Conservation (phyloP, 2,113 vertebrate species). For the Mormyrus iriodes region DNA sequence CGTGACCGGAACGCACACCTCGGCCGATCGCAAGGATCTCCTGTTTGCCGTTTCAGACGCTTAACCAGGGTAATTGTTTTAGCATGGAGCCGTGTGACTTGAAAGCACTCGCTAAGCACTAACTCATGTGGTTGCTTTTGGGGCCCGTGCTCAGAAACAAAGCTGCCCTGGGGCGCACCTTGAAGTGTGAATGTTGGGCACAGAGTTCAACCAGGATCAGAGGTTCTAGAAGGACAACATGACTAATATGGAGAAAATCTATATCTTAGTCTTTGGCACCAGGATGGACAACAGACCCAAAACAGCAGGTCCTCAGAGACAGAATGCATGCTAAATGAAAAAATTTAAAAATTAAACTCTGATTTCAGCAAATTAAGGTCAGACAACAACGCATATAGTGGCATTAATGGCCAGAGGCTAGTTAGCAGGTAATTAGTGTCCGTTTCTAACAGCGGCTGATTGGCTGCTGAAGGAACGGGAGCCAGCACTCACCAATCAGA, state of each 20-base stretch:
- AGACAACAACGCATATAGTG: neutral
- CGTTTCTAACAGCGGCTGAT: neutral
- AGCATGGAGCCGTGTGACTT: constrained; percentile 44
- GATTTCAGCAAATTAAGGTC: neutral
- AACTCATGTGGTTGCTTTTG: constrained; percentile 39
- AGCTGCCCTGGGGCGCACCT: neutral
- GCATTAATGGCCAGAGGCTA: neutral
- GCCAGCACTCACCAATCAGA: constrained; percentile 74
- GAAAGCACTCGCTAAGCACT: constrained; percentile 45
- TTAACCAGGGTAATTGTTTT: constrained; percentile 53
- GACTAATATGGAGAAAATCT: neutral
- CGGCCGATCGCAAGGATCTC: constrained; percentile 27
- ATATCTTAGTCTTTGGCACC: neutral
- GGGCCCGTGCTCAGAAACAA: neutral
- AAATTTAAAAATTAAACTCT: neutral
- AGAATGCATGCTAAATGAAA: neutral
- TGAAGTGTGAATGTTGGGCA: constrained; percentile 3
- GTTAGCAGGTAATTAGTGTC: neutral
- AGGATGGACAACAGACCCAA: neutral
- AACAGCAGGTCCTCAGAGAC: neutral
- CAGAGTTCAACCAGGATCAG: neutral
- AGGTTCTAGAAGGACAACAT: neutral
- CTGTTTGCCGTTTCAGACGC: constrained; percentile 49
- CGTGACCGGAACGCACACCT: neutral
- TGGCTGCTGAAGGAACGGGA: neutral